Evolutionary conservation across 2,113 vertebrate genomes (phyloP), one percentile per base, ranked within the genome.

Genomic region (Xiphophorus hellerii): DNA sequence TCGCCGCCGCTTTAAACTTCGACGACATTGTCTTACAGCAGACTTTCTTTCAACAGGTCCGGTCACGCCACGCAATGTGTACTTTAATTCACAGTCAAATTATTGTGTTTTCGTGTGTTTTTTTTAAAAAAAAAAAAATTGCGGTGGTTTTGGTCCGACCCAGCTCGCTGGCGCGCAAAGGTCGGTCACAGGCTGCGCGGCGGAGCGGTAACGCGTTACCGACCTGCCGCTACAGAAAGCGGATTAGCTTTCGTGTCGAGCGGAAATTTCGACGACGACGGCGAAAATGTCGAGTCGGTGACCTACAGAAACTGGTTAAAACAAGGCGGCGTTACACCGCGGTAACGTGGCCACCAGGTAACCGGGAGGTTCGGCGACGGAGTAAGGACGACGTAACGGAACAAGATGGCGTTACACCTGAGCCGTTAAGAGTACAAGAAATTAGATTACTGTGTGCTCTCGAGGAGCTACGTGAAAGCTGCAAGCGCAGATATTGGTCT

Each of bases 131-230:
- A 28, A 28, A 28, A 28, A 1, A 28, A 28, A 28, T 1, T 27
- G 29, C 31, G 39, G 39, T 12, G 39, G 62, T 65, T 64, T 66
- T 25, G 48, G 31, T 60, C n/a, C 60, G 65, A 66, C 63, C 28
- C 13, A 2, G 66, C 51, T 12, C 69, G 65, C 66, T 44, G 29
- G 62, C 76, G 29, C 77, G 7, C 74, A 15, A 83, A 85, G 78
- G 86, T 82, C 76, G 81, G 72, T 74, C 76, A 69, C 51, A 75
- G 25, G 65, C 28, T 8, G 30, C 48, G 33, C 65, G 4, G 65
- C 6, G 27, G 27, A 10, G 62, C 39, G 15, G 78, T 74, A 83
- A 85, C 83, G 82, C 80, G 82, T 80, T 84, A 87, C 87, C 61
- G 30, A 27, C 2, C 76, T 77, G 62, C 3, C 78, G 78, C 66